Conservation (phyloP, 1,140 invertebrate species). For the Lucilia cuprina region DNA sequence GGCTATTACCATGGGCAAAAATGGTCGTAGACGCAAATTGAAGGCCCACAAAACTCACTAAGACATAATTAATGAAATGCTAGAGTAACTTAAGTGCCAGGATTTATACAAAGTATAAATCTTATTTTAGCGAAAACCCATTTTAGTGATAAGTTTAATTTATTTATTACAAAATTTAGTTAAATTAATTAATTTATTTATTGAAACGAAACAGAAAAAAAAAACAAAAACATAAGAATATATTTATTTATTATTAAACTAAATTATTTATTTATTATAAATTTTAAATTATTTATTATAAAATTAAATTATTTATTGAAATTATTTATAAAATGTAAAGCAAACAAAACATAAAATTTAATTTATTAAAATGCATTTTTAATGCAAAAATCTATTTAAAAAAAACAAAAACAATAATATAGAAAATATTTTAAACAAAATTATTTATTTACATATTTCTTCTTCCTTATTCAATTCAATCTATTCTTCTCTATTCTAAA, state of each 20-base stretch:
- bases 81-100: conserved; percentile 17
- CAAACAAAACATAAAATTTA: background rate
- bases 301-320: conserved; percentile 20
- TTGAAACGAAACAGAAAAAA: background rate
- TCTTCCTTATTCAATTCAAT: conserved; percentile 33
- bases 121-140: conserved; percentile 16
- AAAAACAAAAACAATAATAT: background rate
- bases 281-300: background rate
- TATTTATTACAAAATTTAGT: conserved; percentile 23
- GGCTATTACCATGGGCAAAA: conserved; percentile 51
- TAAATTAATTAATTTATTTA: conserved; percentile 33
- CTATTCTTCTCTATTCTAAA: background rate
- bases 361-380: background rate
- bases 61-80: background rate
- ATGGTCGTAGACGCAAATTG: conserved; percentile 40
- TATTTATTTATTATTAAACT: conserved; percentile 24
- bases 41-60: conserved; percentile 24
- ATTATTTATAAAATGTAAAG: conserved; percentile 2
- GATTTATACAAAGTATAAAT: conserved; percentile 34
- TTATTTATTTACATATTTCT: too few relatives aligned
- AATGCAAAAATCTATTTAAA: background rate
- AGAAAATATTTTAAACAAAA: conserved; percentile 18
- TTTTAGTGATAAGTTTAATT: conserved; percentile 3
- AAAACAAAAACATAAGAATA: background rate
- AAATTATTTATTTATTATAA: conserved; percentile 25